phyloP scores from a whole-genome alignment of 2,797 vertebrate species.

The Cyprinella venusta region DNA sequence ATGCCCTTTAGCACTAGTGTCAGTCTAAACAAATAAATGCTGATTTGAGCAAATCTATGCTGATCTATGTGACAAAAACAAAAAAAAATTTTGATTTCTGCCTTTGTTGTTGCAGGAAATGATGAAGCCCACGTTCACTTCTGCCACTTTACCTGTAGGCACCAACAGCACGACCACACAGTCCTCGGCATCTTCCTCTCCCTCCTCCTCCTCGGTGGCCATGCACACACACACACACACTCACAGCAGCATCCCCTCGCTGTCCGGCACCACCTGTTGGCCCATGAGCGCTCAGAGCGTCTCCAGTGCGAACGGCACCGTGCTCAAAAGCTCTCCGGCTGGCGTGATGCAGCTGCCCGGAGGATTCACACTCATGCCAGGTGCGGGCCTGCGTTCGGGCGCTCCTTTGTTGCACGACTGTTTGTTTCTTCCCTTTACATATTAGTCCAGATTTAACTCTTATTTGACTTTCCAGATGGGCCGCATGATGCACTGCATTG shows the following conservation, averaged over 20 bases:
- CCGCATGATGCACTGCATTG: background rate
- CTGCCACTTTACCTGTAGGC: slow-evolving; percentile 82
- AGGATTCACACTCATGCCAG: slow-evolving; percentile 91
- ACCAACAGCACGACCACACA: slow-evolving; percentile 54
- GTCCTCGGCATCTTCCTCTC: slow-evolving; percentile 78
- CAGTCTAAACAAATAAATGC: background rate
- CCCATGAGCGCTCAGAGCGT: slow-evolving; percentile 81
- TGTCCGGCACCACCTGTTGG: slow-evolving; percentile 87
- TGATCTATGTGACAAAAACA: background rate
- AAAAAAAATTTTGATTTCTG: slow-evolving; percentile 45
- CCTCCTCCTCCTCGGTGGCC: slow-evolving; percentile 80
- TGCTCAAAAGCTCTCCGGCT: slow-evolving; percentile 83
- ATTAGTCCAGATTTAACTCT: background rate
- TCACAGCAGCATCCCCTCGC: slow-evolving; percentile 78
- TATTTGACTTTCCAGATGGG: background rate
- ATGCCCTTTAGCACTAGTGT: no score
- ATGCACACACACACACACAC: slow-evolving; percentile 75
- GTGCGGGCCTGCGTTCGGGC: slow-evolving; percentile 76
- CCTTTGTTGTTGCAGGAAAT: slow-evolving; percentile 75
- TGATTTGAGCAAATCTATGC: background rate
- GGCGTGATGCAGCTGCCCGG: slow-evolving; percentile 86
- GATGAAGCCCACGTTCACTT: slow-evolving; percentile 82
- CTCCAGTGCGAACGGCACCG: slow-evolving; percentile 87
- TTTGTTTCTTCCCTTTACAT: background rate
- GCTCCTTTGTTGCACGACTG: background rate